These are phyloP conservation scores for Macrosoma leucophasiata DNA, from an alignment of 2,888 invertebrate genomes.

Conservation along the genomic window DNA sequence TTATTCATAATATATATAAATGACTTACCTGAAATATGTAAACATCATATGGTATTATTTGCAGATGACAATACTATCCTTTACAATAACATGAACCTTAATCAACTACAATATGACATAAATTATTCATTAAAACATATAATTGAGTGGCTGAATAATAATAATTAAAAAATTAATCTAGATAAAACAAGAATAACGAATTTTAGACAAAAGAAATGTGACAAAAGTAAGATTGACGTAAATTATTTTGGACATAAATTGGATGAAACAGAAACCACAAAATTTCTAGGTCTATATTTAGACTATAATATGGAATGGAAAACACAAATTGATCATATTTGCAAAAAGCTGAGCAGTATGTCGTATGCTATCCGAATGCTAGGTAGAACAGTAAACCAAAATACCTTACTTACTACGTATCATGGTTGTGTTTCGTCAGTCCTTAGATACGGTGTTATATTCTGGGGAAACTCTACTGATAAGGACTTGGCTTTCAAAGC, in stretches of 20 bases:
- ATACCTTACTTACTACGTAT: too few relatives aligned
- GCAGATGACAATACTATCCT: conserved; percentile 9
- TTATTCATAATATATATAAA: conserved; percentile 10
- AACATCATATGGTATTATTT: conserved; percentile 6
- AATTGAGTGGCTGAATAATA: conserved; percentile 5
- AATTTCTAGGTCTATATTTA: background rate
- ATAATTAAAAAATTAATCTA: conserved; percentile 4
- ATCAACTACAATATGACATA: conserved; percentile 3
- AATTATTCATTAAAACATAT: conserved; percentile 1
- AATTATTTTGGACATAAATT: background rate
- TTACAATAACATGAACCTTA: background rate
- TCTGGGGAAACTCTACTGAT: too few relatives aligned
- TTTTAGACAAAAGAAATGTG: background rate
- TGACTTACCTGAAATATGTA: conserved; percentile 5
- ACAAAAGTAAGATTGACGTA: background rate
- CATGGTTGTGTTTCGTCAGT: too few relatives aligned
- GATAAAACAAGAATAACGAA: conserved; percentile 3
- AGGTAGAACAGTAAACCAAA: too few relatives aligned
- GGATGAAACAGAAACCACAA: background rate
- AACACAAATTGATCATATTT: too few relatives aligned
- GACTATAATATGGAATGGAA: too few relatives aligned
- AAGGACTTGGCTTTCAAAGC: too few relatives aligned
- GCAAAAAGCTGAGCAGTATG: too few relatives aligned
- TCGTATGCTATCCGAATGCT: too few relatives aligned
- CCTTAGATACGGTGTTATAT: too few relatives aligned